Evolutionary conservation across 1,140 invertebrate species (phyloP).

Genomic region (Pentalonia nigronervosa): DNA sequence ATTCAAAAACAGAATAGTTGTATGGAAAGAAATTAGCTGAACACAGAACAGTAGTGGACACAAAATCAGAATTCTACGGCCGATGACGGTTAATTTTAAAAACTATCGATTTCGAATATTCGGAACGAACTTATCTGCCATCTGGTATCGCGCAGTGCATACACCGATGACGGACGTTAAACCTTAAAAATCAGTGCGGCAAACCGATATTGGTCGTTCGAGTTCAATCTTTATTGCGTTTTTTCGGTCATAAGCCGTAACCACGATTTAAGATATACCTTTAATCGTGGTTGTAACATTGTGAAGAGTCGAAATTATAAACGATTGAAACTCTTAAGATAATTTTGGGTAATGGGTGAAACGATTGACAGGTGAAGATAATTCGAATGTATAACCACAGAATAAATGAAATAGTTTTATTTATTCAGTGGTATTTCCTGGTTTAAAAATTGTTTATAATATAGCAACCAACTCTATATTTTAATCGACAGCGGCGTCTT

Average conservation of each 20-base stretch:
- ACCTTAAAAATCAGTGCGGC: not conserved
- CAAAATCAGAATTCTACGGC: not conserved
- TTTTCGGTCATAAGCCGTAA: not conserved
- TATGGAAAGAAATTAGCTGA: too few relatives aligned
- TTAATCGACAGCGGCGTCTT: not conserved
- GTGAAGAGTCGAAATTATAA: too few relatives aligned
- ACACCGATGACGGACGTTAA: not conserved
- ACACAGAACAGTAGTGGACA: not conserved
- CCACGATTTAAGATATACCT: too few relatives aligned
- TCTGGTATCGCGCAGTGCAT: not conserved
- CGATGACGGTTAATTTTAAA: conserved; percentile 16
- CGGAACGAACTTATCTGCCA: not conserved
- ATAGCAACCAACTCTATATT: not conserved
- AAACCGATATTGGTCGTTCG: not conserved
- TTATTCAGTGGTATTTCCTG: too few relatives aligned
- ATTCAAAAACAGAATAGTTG: not conserved
- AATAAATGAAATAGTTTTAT: too few relatives aligned
- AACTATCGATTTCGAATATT: not conserved
- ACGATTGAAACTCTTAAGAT: too few relatives aligned
- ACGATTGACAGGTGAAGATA: too few relatives aligned
- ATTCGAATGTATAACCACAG: too few relatives aligned
- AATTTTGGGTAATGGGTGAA: too few relatives aligned
- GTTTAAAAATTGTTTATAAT: not conserved
- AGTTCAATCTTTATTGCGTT: not conserved
- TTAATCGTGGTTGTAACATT: too few relatives aligned